Conservation (phyloP, 2,888 invertebrate genomes). For the Dasysyrphus albostriatus region DNA sequence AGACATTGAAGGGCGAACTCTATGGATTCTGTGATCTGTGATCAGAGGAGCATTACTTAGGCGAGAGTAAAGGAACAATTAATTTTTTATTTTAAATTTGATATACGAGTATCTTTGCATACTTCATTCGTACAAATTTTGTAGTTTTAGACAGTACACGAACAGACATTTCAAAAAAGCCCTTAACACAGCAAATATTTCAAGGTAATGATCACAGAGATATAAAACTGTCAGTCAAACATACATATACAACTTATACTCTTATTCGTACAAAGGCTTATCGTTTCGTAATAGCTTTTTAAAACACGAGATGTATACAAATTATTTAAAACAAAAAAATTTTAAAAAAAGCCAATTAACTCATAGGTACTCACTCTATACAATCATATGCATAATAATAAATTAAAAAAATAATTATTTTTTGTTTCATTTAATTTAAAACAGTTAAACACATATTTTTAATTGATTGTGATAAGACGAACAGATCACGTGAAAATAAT, state of each 20-base stretch:
- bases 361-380: not conserved
- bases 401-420: not conserved
- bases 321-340: not conserved
- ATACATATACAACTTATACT: not conserved
- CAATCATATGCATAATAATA: not conserved
- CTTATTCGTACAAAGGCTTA: not conserved
- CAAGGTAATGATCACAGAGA: not conserved
- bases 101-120: too few relatives aligned
- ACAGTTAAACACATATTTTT: not conserved
- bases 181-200: not conserved
- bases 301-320: slow-evolving; percentile 3
- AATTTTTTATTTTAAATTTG: too few relatives aligned
- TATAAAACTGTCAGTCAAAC: slow-evolving; percentile 7
- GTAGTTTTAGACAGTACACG: too few relatives aligned
- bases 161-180: too few relatives aligned
- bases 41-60: too few relatives aligned
- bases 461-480: slow-evolving; percentile 8
- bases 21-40: too few relatives aligned
- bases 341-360: not conserved
- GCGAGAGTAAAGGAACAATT: too few relatives aligned
- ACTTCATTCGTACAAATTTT: too few relatives aligned
- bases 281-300: not conserved
- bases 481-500: slow-evolving; percentile 11
- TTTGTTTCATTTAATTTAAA: slow-evolving; percentile 1
- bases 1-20: too few relatives aligned